Percentiles rank a stretch among this genome's conserved stretches.
These are phyloP conservation scores for Mongoloraphidia duomilia DNA, from an alignment of 2,888 invertebrate genomes.

Conservation along the genomic window DNA sequence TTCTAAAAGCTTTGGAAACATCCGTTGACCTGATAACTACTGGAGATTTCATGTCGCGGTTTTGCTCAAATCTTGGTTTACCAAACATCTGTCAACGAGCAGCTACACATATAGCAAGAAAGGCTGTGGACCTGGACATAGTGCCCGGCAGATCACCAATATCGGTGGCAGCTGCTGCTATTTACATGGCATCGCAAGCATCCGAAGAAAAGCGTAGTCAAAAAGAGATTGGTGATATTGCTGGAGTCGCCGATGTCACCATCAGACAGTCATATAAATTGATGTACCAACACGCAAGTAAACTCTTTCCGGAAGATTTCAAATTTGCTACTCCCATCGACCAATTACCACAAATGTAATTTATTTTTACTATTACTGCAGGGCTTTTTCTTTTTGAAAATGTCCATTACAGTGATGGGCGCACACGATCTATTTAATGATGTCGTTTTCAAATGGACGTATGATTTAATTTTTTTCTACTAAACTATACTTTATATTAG, in stretches of 20 bases:
- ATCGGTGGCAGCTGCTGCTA: conserved; percentile 97
- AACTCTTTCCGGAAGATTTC: conserved; percentile 92
- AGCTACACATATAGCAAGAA: conserved; percentile 92
- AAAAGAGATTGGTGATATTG: conserved; percentile 96
- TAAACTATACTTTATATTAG: too few species aligned
- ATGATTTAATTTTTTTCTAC: too few species aligned
- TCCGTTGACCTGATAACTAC: conserved; percentile 96
- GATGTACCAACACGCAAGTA: conserved; percentile 87
- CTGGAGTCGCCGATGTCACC: conserved; percentile 96
- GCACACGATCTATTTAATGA: too few species aligned
- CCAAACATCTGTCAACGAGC: conserved; percentile 83
- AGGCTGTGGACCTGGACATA: conserved; percentile 92
- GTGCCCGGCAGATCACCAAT: conserved; percentile 97
- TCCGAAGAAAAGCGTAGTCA: conserved; percentile 88
- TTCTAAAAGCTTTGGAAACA: conserved; percentile 89
- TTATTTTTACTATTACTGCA: not conserved
- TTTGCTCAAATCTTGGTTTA: conserved; percentile 89
- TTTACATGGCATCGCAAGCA: conserved; percentile 99
- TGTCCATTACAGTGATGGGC: too few species aligned
- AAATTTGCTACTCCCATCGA: conserved; percentile 91
- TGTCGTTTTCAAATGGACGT: too few species aligned
- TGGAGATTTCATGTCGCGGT: conserved; percentile 97
- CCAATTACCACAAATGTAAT: conserved; percentile 73
- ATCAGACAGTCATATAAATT: conserved; percentile 94
- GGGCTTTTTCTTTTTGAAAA: not conserved